Conservation (phyloP, 2,888 invertebrate species). For the Eilema caniola region DNA sequence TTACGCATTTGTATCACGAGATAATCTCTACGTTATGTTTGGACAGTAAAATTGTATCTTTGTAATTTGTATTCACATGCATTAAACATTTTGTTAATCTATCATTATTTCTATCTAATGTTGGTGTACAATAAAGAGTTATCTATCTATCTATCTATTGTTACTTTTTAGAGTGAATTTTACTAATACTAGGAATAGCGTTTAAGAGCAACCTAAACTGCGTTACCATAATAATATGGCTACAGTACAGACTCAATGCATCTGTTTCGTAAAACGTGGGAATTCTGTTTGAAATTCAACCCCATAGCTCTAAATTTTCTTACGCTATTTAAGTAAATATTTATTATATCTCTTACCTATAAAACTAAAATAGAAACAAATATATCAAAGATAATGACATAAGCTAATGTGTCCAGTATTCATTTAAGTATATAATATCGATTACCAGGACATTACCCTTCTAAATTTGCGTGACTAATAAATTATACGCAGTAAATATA, state of each 20-base stretch:
- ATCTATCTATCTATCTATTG: no score
- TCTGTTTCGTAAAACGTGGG: no score
- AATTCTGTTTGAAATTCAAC: no score
- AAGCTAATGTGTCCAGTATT: not conserved
- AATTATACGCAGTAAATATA: slow-evolving; percentile 41
- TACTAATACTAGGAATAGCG: no score
- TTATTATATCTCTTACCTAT: no score
- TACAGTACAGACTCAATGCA: no score
- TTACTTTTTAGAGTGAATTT: not conserved
- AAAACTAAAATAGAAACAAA: not conserved
- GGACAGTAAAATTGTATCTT: slow-evolving; percentile 9
- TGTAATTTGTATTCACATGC: slow-evolving; percentile 1
- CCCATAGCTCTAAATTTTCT: no score
- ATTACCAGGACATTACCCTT: slow-evolving; percentile 34
- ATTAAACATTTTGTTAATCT: slow-evolving; percentile 1
- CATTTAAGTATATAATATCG: slow-evolving; percentile 35
- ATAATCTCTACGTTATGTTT: slow-evolving; percentile 31
- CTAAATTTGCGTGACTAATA: slow-evolving; percentile 48
- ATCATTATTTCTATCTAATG: no score
- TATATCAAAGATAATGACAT: not conserved
- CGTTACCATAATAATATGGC: no score
- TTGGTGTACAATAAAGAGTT: no score
- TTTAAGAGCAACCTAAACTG: no score
- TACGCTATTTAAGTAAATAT: no score
- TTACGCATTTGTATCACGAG: slow-evolving; percentile 36